Evolutionary conservation across 2,888 invertebrate genomes (phyloP).

Genomic region (Hypomecis punctinalis): DNA sequence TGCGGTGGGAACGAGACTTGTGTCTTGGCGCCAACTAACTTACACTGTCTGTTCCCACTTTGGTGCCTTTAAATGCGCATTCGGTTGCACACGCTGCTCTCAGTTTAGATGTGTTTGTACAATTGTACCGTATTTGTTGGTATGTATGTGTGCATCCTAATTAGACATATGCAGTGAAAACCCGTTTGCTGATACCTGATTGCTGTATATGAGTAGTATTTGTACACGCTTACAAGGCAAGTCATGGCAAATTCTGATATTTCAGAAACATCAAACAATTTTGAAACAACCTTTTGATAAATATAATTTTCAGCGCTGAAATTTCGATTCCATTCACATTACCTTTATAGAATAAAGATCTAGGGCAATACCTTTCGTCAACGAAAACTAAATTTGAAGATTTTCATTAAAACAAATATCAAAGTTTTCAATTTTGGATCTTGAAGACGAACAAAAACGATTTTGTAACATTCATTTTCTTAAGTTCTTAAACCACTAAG

Average conservation of each 20-base stretch:
- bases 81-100: conserved; percentile 7
- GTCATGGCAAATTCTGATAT: background rate
- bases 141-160: background rate
- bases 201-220: no score
- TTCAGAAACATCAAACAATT: background rate
- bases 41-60: conserved; percentile 20
- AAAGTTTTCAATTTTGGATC: conserved; percentile 3
- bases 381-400: conserved; percentile 19
- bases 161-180: no score
- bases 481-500: no score
- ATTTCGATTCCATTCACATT: conserved; percentile 4
- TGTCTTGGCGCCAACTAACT: conserved; percentile 33
- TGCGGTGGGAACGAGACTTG: conserved; percentile 31
- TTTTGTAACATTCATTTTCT: no score
- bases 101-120: background rate
- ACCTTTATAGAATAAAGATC: conserved; percentile 2
- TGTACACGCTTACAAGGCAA: no score
- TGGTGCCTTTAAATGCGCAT: conserved; percentile 22
- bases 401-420: conserved; percentile 12
- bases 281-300: conserved; percentile 2
- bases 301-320: background rate
- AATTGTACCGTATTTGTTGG: conserved; percentile 3
- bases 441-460: background rate
- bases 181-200: no score
- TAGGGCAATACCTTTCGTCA: conserved; percentile 15